Base-by-base conservation (phyloP, 2,888 invertebrate genomes). In the Volucella zonaria region DNA sequence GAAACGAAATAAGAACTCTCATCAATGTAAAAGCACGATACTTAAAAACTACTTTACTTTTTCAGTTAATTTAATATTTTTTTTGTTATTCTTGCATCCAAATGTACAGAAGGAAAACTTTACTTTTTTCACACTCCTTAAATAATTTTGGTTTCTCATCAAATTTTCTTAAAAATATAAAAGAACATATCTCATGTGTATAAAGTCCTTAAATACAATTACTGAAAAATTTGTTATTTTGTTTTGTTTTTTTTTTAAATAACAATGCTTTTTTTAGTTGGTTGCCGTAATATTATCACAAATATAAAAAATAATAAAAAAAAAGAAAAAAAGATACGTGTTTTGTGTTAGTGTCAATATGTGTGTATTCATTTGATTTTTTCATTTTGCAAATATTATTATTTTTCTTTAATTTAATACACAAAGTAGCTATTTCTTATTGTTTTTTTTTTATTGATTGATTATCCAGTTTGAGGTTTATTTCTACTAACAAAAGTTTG, bases 331-430 rank as follows among this genome's bases (percentile, higher is more conserved):
- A 56, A 66, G 42, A 89, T 91, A 90, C 90, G 91, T 92, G 91
- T 92, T 91, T 90, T 90, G 91, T 92, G 91, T 91, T 90, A 90
- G 91, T 92, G 91, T 90, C 90, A 77, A 87, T 91, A 89, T 90
- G 90, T 91, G 91, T 86, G 67, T 86, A 43, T 73, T 73, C 61
- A 64, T 67, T 86, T 71, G 31, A 31, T 54, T 15, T 38, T 47
- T 49, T 64, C 18, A 31, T 12, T 42, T 66, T 6, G 31, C 31
- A 31, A 4, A 31, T 31, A 14, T 66, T 9, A 56, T 51, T 42
- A 12, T 78, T 12, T 62, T 38, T 14, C 51, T 59, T 66, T 10
- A 31, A 54, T 61, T 71, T 77, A 59, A 38, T 15, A 31, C 47
- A 68, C n/a, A 58, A 59, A 66, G 31, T 59, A n/a, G n/a, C n/a